phyloP scores from a whole-genome alignment of 64 coral and sea anemone species.

The Anthopleura sola region DNA sequence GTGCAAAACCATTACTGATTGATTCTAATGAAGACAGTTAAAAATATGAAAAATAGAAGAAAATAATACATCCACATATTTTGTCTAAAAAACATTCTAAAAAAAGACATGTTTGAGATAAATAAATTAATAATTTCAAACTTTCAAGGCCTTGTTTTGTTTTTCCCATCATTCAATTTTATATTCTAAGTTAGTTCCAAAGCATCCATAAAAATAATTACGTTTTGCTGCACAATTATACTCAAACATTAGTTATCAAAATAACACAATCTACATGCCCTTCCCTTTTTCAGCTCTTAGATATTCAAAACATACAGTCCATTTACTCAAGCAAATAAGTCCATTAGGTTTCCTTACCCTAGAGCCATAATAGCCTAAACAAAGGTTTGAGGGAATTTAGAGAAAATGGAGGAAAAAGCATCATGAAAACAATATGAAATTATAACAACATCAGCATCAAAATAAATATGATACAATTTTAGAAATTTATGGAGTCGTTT shows the following conservation, averaged over 20 bases:
- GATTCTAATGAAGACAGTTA: background rate
- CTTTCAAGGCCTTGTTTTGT: background rate
- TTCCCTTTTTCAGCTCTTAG: background rate
- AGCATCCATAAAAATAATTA: background rate
- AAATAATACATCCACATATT: background rate
- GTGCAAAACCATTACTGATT: background rate
- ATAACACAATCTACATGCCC: background rate
- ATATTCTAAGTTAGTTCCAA: background rate
- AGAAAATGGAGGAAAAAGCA: background rate
- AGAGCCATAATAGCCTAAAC: background rate
- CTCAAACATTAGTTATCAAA: background rate
- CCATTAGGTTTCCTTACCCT: background rate
- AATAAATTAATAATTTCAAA: background rate
- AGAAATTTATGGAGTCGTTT: background rate
- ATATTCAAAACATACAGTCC: background rate
- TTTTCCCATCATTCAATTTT: background rate
- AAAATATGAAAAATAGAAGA: too few relatives aligned
- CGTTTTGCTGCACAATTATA: background rate
- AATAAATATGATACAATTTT: conserved; percentile 5
- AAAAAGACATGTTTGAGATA: background rate
- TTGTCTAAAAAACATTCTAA: background rate
- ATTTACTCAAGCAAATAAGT: background rate
- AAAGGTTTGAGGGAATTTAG: background rate
- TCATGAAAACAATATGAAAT: background rate
- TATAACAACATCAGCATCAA: background rate